Conservation (phyloP, 1,140 invertebrate genomes). For the Hyposmocoma kahamanoa region DNA sequence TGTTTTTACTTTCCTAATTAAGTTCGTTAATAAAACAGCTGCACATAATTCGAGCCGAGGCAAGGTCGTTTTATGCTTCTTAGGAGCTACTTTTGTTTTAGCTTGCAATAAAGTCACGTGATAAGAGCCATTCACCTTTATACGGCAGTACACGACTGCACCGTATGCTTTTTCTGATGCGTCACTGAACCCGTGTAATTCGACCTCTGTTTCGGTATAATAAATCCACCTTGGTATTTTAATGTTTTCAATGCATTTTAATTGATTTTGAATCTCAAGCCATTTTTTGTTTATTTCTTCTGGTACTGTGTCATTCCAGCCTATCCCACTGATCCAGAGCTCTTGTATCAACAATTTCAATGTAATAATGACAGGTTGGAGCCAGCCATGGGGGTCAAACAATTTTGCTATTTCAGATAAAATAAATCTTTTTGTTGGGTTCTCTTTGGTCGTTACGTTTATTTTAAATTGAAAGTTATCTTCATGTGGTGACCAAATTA, state of each 20-base stretch:
- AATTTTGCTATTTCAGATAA: constrained; percentile 23
- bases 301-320: constrained; percentile 49
- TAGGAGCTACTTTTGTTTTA: constrained; percentile 48
- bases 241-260: constrained; percentile 11
- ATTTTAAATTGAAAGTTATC: constrained; percentile 26
- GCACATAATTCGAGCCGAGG: constrained; percentile 62
- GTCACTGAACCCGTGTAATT: constrained; percentile 13
- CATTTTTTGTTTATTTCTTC: constrained; percentile 22
- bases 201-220: neutral
- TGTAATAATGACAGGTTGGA: constrained; percentile 44
- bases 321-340: constrained; percentile 43
- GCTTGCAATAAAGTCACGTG: constrained; percentile 27
- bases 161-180: neutral
- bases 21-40: constrained; percentile 26
- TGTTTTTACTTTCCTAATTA: neutral
- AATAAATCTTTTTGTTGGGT: constrained; percentile 23
- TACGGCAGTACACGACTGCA: constrained; percentile 2
- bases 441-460: neutral
- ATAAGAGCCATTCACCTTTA: neutral
- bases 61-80: constrained; percentile 41
- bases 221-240: constrained; percentile 11
- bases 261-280: constrained; percentile 10
- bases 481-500: constrained; percentile 30
- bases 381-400: constrained; percentile 34
- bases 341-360: constrained; percentile 64